phyloP scores from a whole-genome alignment of 2,113 vertebrate species.

The Sclerurus mexicanus region DNA sequence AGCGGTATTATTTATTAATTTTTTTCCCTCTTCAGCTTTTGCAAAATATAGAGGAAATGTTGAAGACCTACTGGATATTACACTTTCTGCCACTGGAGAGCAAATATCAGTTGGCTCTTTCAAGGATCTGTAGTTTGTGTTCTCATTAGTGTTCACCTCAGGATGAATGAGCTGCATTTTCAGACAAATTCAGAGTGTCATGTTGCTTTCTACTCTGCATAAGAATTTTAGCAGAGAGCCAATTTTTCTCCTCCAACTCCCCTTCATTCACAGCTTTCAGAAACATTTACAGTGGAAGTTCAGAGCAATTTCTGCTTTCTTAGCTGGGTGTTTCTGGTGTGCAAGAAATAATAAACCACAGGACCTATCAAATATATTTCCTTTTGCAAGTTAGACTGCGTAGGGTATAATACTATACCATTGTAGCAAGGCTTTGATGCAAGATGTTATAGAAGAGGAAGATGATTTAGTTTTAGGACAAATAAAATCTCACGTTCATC shows the following conservation, averaged over 20 bases:
- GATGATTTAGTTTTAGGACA: background rate
- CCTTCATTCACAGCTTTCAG: background rate
- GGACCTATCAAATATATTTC: background rate
- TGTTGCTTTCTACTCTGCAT: background rate
- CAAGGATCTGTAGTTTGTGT: background rate
- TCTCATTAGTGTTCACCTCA: background rate
- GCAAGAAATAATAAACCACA: background rate
- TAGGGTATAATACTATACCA: accelerated
- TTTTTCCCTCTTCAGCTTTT: background rate
- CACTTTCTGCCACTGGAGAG: background rate
- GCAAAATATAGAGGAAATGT: background rate
- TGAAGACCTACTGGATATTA: background rate
- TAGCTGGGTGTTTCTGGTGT: background rate
- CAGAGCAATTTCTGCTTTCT: background rate
- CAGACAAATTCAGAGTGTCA: slow-evolving; percentile 23
- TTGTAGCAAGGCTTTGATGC: background rate
- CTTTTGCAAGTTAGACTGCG: background rate
- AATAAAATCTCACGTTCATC: background rate
- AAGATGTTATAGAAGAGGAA: background rate
- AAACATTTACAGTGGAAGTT: background rate
- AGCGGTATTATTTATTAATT: background rate
- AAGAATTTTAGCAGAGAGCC: background rate
- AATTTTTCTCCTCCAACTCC: background rate
- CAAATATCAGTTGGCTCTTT: background rate
- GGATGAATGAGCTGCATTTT: slow-evolving; percentile 10